phyloP scores from a whole-genome alignment of 1,140 invertebrate species.

The Tetragonula clypearis region DNA sequence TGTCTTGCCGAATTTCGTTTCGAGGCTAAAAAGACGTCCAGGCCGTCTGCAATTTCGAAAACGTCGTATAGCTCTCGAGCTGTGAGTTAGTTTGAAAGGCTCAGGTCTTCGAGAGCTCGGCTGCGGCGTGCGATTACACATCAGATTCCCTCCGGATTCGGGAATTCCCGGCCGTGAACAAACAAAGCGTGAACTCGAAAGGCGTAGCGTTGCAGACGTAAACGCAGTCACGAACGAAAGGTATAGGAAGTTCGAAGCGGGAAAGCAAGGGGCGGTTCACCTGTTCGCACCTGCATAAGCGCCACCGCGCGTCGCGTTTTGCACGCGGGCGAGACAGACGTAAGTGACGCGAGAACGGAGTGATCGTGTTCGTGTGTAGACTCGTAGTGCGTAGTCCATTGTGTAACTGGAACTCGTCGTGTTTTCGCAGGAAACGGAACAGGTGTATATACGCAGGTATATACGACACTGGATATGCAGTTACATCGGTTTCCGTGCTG shows the following conservation, averaged over 20 bases:
- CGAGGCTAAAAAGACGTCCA: too few relatives aligned
- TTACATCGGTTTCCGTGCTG: slow-evolving; percentile 74
- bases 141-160: neutral
- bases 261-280: slow-evolving; percentile 16
- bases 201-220: neutral
- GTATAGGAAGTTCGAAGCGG: neutral
- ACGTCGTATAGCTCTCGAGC: too few relatives aligned
- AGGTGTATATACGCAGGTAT: slow-evolving; percentile 61
- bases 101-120: too few relatives aligned
- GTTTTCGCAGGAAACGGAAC: slow-evolving; percentile 77
- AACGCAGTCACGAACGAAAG: neutral
- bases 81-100: too few relatives aligned
- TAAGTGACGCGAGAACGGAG: slow-evolving; percentile 16
- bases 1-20: too few relatives aligned
- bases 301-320: slow-evolving; percentile 19
- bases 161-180: neutral
- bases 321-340: neutral
- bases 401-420: slow-evolving; percentile 75
- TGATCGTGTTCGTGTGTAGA: slow-evolving; percentile 40
- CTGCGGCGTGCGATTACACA: too few relatives aligned
- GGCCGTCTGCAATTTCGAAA: too few relatives aligned
- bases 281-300: slow-evolving; percentile 55
- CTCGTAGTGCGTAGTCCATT: slow-evolving; percentile 50
- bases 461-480: slow-evolving; percentile 69
- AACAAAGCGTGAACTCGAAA: neutral